Percentiles rank a stretch among this genome's conserved stretches.
Conservation (phyloP, 2,888 invertebrate genomes). For the Acronicta aceris region DNA sequence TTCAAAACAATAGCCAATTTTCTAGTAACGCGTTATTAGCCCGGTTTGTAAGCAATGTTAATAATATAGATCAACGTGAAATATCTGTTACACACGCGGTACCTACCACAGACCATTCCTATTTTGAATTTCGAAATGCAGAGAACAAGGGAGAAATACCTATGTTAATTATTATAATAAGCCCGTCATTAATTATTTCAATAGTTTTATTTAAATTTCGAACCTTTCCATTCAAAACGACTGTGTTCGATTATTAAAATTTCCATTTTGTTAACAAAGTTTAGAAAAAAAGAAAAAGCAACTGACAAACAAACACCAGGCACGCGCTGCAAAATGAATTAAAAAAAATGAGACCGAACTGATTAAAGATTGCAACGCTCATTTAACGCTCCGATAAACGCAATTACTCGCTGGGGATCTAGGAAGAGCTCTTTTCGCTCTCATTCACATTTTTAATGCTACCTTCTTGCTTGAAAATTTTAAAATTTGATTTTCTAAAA, state of each 20-base stretch:
- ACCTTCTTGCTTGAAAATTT: slow-evolving; percentile 54
- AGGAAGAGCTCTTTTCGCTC: slow-evolving; percentile 70
- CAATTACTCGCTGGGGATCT: slow-evolving; percentile 77
- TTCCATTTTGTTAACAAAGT: slow-evolving; percentile 9
- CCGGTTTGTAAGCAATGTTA: slow-evolving; percentile 57
- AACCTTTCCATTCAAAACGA: not conserved
- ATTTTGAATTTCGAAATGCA: slow-evolving; percentile 38
- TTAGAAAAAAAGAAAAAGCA: slow-evolving; percentile 48
- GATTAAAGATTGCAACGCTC: slow-evolving; percentile 85
- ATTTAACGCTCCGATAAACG: slow-evolving; percentile 86
- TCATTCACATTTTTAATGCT: slow-evolving; percentile 67
- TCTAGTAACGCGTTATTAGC: slow-evolving; percentile 73
- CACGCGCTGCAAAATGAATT: slow-evolving; percentile 58
- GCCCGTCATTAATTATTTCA: not conserved
- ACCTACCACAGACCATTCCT: slow-evolving; percentile 36
- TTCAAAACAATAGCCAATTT: slow-evolving; percentile 78
- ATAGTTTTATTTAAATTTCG: not conserved
- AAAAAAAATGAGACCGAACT: slow-evolving; percentile 69
- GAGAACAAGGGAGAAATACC: slow-evolving; percentile 3
- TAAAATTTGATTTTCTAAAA: slow-evolving; percentile 45
- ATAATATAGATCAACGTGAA: slow-evolving; percentile 48
- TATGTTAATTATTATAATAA: not conserved
- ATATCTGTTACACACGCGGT: slow-evolving; percentile 40
- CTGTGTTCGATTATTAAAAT: slow-evolving; percentile 2
- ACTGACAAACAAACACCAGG: slow-evolving; percentile 60